Evolutionary conservation across 2,113 vertebrate genomes (phyloP), one percentile per base, ranked within the genome.

Genomic region (Colossoma macropomum): DNA sequence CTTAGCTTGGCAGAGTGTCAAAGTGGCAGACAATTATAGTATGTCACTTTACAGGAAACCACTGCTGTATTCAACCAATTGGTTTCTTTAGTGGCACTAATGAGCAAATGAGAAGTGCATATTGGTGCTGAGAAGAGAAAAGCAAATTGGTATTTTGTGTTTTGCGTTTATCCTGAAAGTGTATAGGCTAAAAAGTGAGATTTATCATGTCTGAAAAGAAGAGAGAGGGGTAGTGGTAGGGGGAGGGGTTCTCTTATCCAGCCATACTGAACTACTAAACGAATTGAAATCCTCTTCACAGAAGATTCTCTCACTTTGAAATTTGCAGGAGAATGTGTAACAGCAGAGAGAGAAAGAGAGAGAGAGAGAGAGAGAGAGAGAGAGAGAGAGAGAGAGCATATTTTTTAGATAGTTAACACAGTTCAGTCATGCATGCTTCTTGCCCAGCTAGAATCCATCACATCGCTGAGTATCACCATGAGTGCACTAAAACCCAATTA

Each of bases 401-500:
- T 65, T 50, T n/a, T 15, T 13, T 66, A 45, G 41, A 45, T 9
- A 45, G 32, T 59, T 48, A 63, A 45, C 38, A 65, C 60, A 50
- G 19, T 30, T 50, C 56, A 62, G 25, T 62, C 59, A 62, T 62
- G 59, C 59, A 62, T 27, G 9, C 27, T 62, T n/a, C 59, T 6
- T 10, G 15, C 59, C 59, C 10, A 45, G 23, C 27, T 50, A 66
- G 65, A 52, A 78, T 68, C 52, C 15, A 79, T 23, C 27, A 68
- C 28, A 72, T 4, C 30, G 16, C 66, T 32, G 41, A 59, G 50
- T 10, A 15, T 70, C 66, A 80, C 52, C 30, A 28, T 41, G 66
- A 79, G 65, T 70, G 32, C 19, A 48, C n/a, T 80, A 28, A 70
- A 71, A 60, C 41, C 79, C 70, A 45, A 80, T 80, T 72, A 50